phyloP scores from a whole-genome alignment of 2,113 vertebrate genomes.

The Cynoglossus semilaevis region DNA sequence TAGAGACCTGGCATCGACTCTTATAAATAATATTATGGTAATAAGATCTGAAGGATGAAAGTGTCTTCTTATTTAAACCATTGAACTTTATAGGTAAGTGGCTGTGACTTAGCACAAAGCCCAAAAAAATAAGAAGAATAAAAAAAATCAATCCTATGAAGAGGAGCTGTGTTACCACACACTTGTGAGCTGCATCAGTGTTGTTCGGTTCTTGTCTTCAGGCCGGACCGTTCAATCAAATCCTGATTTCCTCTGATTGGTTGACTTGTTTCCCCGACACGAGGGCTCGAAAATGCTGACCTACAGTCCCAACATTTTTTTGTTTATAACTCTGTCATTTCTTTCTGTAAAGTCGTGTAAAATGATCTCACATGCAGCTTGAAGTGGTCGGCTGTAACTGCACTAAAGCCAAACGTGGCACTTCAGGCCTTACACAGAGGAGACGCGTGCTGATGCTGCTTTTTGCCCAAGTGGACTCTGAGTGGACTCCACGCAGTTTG shows the following conservation, averaged over 20 bases:
- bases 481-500: conserved; percentile 7
- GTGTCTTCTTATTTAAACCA: conserved; percentile 10
- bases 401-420: conserved; percentile 47
- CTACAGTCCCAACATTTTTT: conserved; percentile 13
- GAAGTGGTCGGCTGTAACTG: conserved; percentile 27
- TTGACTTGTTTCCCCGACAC: conserved; percentile 1
- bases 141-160: conserved; percentile 9
- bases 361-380: conserved; percentile 36
- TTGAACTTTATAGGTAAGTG: background rate
- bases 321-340: conserved; percentile 56
- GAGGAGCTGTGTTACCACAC: conserved; percentile 21
- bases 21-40: too few species aligned
- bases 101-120: background rate
- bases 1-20: too few species aligned
- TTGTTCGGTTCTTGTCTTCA: conserved; percentile 20
- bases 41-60: too few species aligned
- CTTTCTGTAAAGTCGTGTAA: conserved; percentile 31
- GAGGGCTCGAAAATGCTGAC: conserved; percentile 26
- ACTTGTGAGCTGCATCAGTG: conserved; percentile 19
- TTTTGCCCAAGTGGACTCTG: conserved; percentile 16
- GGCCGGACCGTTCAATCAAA: background rate
- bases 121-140: background rate
- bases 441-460: conserved; percentile 34
- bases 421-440: conserved; percentile 36
- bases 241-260: conserved; percentile 1